Conservation (phyloP, 2,888 invertebrate species). For the Sphaerophoria rueppellii region DNA sequence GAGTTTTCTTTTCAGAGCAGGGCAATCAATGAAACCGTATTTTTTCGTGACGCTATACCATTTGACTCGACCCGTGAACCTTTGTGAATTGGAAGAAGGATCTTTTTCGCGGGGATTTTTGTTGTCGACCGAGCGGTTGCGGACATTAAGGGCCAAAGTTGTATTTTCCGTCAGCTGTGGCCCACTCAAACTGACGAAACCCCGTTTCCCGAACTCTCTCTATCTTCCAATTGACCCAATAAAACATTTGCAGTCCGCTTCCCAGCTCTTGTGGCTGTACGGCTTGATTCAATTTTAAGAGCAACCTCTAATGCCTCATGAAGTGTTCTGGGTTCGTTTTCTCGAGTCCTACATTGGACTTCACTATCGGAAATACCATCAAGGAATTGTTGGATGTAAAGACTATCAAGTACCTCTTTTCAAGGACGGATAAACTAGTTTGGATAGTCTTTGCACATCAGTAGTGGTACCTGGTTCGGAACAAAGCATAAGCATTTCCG, state of each 20-base stretch:
- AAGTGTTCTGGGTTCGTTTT: conserved; percentile 17
- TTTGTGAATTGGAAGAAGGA: background rate
- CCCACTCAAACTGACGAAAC: conserved; percentile 5
- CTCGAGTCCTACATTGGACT: conserved; percentile 11
- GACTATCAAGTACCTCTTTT: conserved; percentile 7
- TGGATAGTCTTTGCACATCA: conserved; percentile 9
- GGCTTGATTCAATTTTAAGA: conserved; percentile 4
- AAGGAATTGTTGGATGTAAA: conserved; percentile 23
- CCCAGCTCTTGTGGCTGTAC: conserved; percentile 8
- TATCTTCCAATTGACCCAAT: background rate
- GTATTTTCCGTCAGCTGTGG: background rate
- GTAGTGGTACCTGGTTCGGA: background rate
- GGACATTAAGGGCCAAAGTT: background rate
- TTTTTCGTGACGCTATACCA: conserved; percentile 1
- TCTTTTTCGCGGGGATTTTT: background rate
- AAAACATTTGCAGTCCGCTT: conserved; percentile 13
- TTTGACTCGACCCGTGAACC: background rate
- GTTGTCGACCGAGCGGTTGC: background rate
- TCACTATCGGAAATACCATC: conserved; percentile 6
- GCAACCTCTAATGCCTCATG: conserved; percentile 15
- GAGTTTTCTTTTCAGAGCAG: background rate
- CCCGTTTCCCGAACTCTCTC: background rate
- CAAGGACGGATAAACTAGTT: background rate
- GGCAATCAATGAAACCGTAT: conserved; percentile 1
- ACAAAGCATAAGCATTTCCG: too few species aligned